Conservation (phyloP, 2,113 vertebrate genomes). For the Cyanocitta stelleri region DNA sequence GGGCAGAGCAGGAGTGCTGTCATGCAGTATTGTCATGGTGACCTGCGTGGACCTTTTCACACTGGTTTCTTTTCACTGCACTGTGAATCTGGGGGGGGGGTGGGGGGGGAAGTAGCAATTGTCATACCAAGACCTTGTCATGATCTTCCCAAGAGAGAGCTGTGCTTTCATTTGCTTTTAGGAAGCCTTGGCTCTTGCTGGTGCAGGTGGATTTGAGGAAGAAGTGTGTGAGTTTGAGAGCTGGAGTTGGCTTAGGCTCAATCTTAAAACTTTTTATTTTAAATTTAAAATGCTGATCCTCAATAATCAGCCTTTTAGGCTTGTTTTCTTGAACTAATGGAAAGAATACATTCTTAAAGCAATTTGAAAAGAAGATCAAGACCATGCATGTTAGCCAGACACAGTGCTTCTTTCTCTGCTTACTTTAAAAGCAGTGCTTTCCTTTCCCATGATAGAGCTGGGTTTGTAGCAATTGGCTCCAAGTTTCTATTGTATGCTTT, state of each 20-base stretch:
- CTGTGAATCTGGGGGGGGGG: too few species aligned
- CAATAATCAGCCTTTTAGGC: neutral
- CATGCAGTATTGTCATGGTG: fast-evolving
- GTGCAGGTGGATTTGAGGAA: neutral
- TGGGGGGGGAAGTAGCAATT: too few species aligned
- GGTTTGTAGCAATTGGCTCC: neutral
- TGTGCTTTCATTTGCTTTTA: neutral
- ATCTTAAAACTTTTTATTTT: neutral
- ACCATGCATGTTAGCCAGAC: neutral
- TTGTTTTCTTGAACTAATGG: neutral
- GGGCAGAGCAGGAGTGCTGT: neutral
- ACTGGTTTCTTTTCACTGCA: neutral
- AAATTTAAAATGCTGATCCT: neutral
- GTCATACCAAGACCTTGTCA: neutral
- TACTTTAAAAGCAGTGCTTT: neutral
- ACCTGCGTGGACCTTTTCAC: neutral
- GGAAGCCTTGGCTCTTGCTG: neutral
- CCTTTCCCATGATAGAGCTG: neutral
- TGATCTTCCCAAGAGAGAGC: neutral
- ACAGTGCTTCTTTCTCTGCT: neutral
- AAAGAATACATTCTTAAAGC: neutral
- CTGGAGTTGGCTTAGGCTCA: neutral
- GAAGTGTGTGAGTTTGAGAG: neutral
- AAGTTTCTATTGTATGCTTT: conserved; percentile 5
- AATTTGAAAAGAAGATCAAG: neutral